These are phyloP conservation scores for Felis chaus DNA, from an alignment of 2,113 vertebrate species.

Conservation along the genomic window DNA sequence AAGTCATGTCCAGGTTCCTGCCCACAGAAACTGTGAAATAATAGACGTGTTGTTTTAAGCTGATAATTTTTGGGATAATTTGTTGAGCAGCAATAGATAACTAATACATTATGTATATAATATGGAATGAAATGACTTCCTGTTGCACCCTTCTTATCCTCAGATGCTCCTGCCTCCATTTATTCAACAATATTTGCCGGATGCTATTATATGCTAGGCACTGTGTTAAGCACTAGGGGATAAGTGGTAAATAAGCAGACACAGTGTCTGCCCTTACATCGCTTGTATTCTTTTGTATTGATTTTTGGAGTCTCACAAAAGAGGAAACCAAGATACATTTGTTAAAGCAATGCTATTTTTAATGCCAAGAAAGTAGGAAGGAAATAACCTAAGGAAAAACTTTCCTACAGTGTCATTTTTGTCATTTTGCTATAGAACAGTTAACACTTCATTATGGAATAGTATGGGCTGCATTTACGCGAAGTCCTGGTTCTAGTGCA, in stretches of 20 bases:
- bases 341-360: constrained; percentile 3
- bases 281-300: neutral
- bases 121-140: neutral
- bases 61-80: neutral
- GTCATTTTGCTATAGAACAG: neutral
- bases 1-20: neutral
- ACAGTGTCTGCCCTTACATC: neutral
- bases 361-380: neutral
- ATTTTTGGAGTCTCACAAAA: constrained; percentile 39
- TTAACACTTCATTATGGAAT: neutral
- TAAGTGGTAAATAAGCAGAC: neutral
- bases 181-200: neutral
- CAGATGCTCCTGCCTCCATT: neutral
- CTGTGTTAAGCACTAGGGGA: neutral
- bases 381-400: constrained; percentile 1
- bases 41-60: neutral
- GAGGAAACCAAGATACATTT: neutral
- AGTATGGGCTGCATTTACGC: neutral
- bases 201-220: neutral
- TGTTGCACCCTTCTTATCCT: neutral
- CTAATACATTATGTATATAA: neutral
- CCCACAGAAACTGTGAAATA: neutral
- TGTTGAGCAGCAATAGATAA: neutral
- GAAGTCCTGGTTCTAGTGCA: neutral
- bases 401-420: neutral